phyloP scores from a whole-genome alignment of 2,797 vertebrate genomes.

The Neomorphus geoffroyi region DNA sequence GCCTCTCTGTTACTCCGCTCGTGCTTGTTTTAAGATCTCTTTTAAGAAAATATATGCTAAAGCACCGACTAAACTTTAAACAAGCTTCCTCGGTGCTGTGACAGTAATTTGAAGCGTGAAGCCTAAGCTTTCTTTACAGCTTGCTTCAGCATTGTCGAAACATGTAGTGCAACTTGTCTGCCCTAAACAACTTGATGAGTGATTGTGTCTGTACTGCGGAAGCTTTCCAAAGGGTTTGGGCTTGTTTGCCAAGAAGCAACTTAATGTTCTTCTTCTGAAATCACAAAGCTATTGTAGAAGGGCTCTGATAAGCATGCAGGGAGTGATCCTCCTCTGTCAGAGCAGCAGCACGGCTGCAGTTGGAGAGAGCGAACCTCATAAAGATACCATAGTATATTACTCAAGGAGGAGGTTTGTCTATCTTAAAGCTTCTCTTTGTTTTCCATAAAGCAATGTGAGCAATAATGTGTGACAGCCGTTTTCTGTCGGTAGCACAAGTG shows the following conservation, averaged over 20 bases:
- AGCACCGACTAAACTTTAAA: neutral
- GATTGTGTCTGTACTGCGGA: neutral
- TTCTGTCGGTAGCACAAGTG: neutral
- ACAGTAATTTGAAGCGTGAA: neutral
- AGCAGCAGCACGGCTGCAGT: neutral
- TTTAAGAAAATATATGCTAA: neutral
- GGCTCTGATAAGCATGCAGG: neutral
- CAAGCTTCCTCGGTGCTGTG: neutral
- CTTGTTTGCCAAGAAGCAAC: neutral
- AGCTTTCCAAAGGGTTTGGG: neutral
- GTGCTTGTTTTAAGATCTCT: neutral
- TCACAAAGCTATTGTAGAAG: neutral
- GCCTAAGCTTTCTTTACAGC: neutral
- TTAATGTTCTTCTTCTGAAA: slow-evolving; percentile 12
- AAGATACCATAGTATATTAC: neutral
- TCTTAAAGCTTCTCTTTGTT: neutral
- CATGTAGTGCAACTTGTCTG: neutral
- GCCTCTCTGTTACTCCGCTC: neutral
- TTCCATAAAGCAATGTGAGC: neutral
- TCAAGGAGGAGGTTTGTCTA: neutral
- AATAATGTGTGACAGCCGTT: neutral
- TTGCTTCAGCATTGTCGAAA: neutral
- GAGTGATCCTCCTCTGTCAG: neutral
- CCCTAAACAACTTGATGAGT: neutral
- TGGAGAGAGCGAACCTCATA: neutral